A percentile compares a stretch with the other conserved stretches of the same genome.
Conservation (phyloP, 2,113 vertebrate genomes). For the Tringa solitaria region DNA sequence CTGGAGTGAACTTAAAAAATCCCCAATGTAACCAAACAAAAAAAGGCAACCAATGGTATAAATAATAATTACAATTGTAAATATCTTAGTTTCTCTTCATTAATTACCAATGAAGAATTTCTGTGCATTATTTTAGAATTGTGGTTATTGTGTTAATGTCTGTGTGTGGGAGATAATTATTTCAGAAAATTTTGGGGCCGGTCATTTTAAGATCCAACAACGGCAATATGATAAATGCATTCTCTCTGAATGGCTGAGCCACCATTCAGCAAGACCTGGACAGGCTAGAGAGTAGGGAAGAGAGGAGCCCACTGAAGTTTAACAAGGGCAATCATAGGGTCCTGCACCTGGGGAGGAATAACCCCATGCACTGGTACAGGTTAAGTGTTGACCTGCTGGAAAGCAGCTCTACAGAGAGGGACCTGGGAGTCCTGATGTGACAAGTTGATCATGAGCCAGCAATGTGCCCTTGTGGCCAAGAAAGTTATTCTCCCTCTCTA, state of each 20-base stretch:
- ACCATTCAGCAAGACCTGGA: background rate
- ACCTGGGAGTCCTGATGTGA: no score
- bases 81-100: background rate
- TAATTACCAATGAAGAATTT: background rate
- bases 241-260: background rate
- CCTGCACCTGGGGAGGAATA: no score
- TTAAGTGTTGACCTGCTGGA: no score
- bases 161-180: background rate
- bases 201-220: background rate
- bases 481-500: background rate
- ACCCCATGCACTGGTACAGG: no score
- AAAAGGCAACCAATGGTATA: rapidly evolving
- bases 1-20: background rate
- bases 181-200: background rate
- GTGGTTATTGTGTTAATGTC: background rate
- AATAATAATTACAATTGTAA: background rate
- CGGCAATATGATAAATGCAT: rapidly evolving
- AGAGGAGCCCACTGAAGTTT: no score
- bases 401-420: no score
- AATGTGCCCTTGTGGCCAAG: no score
- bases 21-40: background rate
- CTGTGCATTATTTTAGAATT: background rate
- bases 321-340: no score
- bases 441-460: no score
- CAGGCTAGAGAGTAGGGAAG: background rate